phyloP scores from a whole-genome alignment of 2,113 vertebrate genomes.

The Eublepharis macularius region DNA sequence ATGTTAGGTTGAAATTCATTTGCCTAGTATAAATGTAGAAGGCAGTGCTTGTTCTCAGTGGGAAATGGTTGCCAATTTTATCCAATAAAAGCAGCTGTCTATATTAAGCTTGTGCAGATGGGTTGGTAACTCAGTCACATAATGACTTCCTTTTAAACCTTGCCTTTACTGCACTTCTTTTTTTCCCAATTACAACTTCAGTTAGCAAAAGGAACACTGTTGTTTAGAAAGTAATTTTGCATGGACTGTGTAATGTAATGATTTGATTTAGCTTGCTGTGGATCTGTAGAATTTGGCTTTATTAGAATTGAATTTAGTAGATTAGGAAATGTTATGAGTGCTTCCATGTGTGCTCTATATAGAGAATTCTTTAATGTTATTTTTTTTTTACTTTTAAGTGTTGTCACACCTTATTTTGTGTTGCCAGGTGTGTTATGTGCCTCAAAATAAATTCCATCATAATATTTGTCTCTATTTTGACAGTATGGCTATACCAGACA shows the following conservation, averaged over 20 bases:
- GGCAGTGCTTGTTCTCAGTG: too few relatives aligned
- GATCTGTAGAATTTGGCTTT: neutral
- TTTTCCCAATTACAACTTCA: neutral
- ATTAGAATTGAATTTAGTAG: neutral
- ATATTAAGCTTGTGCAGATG: too few relatives aligned
- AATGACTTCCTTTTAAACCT: neutral
- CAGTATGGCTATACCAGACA: slow-evolving; percentile 97
- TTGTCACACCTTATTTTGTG: neutral
- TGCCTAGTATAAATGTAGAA: too few relatives aligned
- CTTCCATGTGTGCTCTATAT: too few relatives aligned
- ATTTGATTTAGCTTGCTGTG: neutral
- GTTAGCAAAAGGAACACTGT: neutral
- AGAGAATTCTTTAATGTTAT: too few relatives aligned
- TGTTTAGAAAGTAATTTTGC: neutral
- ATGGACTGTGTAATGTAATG: too few relatives aligned
- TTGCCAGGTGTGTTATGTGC: neutral
- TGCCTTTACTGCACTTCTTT: neutral
- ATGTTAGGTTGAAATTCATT: too few relatives aligned
- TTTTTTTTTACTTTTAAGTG: neutral
- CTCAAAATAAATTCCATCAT: neutral
- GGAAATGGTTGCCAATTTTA: too few relatives aligned
- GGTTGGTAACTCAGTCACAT: too few relatives aligned
- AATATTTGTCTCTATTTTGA: slow-evolving; percentile 46
- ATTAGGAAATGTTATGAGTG: too few relatives aligned
- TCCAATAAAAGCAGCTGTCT: too few relatives aligned